Base-by-base conservation (phyloP, 2,113 vertebrate genomes). In the Thinocorus orbignyianus region DNA sequence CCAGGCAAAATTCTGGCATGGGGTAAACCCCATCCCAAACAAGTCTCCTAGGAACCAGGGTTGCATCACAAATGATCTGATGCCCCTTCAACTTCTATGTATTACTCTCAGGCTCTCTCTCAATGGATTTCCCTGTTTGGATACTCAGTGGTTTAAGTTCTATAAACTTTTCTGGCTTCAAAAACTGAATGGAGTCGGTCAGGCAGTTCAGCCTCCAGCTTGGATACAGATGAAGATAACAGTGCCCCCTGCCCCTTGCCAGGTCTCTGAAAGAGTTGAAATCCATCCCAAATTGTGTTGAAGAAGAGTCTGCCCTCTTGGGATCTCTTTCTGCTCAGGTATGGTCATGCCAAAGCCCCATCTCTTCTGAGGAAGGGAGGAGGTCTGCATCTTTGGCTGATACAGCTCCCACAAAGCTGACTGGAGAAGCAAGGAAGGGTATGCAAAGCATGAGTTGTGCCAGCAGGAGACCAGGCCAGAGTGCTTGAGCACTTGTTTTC, bases 381-480 rank as follows among this genome's bases (percentile, higher is more conserved):
- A 88, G n/a, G 9, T 46, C 54, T 93, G 73, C 72, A 78, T 39
- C 91, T 39, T 60, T 64, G 64, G 64, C 66, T n/a, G 73, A 60
- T 7, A 25, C 19, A 94, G 17, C 19, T 17, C 55, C 66, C 51
- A n/a, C 44, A 78, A 74, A 91, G 92, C 20, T 60, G 44, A 37
- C 54, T 33, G 37, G 58, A 90, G 81, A 89, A 91, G 91, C 86
- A 86, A 89, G 84, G 81, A 89, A 68, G 81, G 52, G 65, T 79
- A 79, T 35, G 72, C 82, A 88, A 90, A 95, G 95, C 90, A 74
- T 52, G 64, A 93, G 51, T 3, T 25, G 60, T 82, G 51, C 71
- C 80, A 90, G 81, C 13, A 4, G 80, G 33, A 92, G 41, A 66
- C 60, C 64, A 81, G 39, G 81, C 28, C 42, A 71, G 71, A 79